Percentiles rank a stretch among this genome's conserved stretches.
Evolutionary conservation across 2,888 invertebrate genomes (phyloP).

Genomic region (Ecdyonurus torrentis): DNA sequence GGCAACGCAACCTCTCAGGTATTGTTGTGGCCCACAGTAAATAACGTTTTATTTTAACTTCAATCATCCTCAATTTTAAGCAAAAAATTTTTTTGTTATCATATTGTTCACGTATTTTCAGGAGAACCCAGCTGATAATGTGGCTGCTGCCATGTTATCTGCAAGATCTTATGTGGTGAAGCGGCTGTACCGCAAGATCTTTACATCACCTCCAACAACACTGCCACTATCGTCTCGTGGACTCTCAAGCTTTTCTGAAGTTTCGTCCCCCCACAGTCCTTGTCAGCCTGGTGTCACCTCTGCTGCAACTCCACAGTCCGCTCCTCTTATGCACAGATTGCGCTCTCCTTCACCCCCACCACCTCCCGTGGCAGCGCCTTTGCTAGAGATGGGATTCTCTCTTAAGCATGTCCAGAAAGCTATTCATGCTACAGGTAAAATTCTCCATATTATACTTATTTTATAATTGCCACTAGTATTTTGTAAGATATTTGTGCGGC

Average conservation of each 20-base stretch:
- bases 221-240: conserved; percentile 15
- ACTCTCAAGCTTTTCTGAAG: conserved; percentile 13
- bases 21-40: neutral
- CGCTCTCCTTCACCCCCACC: conserved; percentile 22
- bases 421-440: conserved; percentile 32
- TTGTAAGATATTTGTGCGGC: conserved; percentile 19
- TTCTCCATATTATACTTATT: neutral
- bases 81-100: too few species aligned
- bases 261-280: conserved; percentile 12
- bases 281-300: conserved; percentile 7
- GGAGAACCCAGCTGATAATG: neutral
- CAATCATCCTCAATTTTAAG: too few species aligned
- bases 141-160: neutral
- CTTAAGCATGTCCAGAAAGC: conserved; percentile 37
- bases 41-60: too few species aligned
- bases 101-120: neutral
- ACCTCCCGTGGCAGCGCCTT: conserved; percentile 33
- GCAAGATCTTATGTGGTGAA: conserved; percentile 5
- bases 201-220: conserved; percentile 19
- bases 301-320: conserved; percentile 11
- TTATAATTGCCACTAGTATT: neutral
- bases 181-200: conserved; percentile 3
- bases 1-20: conserved; percentile 4
- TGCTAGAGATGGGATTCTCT: conserved; percentile 45
- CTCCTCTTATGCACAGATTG: conserved; percentile 10